Evolutionary conservation across 2,888 invertebrate species (phyloP).

Genomic region (Parascotia fuliginaria): DNA sequence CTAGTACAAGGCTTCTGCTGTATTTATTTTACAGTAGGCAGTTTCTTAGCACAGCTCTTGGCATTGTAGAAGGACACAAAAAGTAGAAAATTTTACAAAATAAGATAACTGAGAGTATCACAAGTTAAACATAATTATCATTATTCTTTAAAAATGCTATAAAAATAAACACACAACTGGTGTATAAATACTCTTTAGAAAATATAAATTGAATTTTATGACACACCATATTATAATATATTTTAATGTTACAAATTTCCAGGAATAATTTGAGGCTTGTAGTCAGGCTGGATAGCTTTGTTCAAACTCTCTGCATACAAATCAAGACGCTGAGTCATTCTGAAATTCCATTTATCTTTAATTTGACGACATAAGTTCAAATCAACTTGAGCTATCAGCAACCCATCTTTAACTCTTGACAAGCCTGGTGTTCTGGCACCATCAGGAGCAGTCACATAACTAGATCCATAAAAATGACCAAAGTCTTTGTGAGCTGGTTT

Average conservation of each 20-base stretch:
- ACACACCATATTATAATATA: no score
- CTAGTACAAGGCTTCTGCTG: no score
- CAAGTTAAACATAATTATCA: no score
- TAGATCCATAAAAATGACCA: conserved; percentile 99
- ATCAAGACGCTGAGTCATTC: conserved; percentile 97
- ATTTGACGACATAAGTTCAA: conserved; percentile 97
- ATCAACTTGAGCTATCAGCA: conserved; percentile 95
- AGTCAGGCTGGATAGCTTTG: conserved; percentile 65
- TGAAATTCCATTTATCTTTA: conserved; percentile 98
- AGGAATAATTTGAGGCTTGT: conserved; percentile 62
- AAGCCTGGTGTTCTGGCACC: conserved; percentile 95
- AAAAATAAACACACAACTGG: no score
- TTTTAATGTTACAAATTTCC: conserved; percentile 22
- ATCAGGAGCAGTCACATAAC: conserved; percentile 97
- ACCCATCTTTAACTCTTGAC: conserved; percentile 92
- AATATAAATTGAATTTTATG: no score
- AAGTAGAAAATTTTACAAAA: no score
- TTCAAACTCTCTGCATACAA: conserved; percentile 93
- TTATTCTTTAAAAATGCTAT: no score
- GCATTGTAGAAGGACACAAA: no score
- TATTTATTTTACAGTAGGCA: no score
- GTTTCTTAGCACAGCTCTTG: no score
- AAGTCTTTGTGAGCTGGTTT: conserved; percentile 94
- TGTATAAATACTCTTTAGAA: no score
- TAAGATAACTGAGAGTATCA: no score